A percentile compares a stretch with the other conserved stretches of the same genome.
phyloP scores from a whole-genome alignment of 2,113 vertebrate species.

The Hydropotes inermis region DNA sequence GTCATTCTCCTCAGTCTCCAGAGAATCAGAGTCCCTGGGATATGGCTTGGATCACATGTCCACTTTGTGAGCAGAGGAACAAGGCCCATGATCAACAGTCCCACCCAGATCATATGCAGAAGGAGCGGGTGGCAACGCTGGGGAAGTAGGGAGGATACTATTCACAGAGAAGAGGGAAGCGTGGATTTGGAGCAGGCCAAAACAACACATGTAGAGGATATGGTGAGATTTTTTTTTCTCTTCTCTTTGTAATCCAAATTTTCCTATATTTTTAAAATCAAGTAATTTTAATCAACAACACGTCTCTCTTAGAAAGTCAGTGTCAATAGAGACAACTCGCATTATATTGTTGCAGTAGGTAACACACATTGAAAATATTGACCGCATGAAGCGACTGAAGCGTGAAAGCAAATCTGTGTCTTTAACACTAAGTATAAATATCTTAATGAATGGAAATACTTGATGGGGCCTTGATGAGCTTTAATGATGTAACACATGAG shows the following conservation, averaged over 20 bases:
- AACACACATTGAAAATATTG: not conserved
- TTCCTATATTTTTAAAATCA: not conserved
- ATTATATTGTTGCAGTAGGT: not conserved
- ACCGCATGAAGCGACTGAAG: not conserved
- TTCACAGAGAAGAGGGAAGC: not conserved
- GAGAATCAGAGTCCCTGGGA: not conserved
- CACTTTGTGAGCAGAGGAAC: not conserved
- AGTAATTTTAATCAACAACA: not conserved
- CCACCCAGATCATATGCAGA: not conserved
- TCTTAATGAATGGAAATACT: slow-evolving; percentile 40
- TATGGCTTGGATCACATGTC: not conserved
- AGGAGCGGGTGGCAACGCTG: not conserved
- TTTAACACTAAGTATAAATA: slow-evolving; percentile 32
- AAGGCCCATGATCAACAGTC: not conserved
- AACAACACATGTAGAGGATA: not conserved
- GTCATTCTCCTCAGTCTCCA: not conserved
- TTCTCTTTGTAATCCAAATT: not conserved
- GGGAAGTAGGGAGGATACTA: rapidly evolving
- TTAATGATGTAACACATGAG: not conserved
- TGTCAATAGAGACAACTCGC: not conserved
- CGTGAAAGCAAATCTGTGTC: not conserved
- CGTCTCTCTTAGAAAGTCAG: not conserved
- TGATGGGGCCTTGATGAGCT: not conserved
- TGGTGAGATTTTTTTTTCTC: not conserved
- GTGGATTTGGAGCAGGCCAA: not conserved